A percentile compares a stretch with the other conserved stretches of the same genome.
These are phyloP conservation scores for Sialis fuliginosa DNA, from an alignment of 2,888 invertebrate genomes.

Conservation along the genomic window DNA sequence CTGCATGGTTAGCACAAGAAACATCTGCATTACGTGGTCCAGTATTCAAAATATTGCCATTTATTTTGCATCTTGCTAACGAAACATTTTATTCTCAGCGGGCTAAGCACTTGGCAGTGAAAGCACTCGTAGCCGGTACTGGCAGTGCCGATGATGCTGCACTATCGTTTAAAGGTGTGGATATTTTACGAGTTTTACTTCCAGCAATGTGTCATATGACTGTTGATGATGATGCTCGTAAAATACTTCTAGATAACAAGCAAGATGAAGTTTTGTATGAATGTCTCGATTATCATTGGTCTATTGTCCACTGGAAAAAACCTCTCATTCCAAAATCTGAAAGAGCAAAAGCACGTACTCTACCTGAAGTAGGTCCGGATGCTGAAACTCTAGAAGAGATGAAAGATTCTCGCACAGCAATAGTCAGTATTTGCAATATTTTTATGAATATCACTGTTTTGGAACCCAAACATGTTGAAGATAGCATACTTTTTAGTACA, in stretches of 20 bases:
- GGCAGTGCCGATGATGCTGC: constrained; percentile 19
- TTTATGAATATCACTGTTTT: constrained; percentile 84
- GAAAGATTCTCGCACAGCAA: constrained; percentile 67
- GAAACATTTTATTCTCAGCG: constrained; percentile 63
- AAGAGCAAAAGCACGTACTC: constrained; percentile 52
- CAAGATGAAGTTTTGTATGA: constrained; percentile 69
- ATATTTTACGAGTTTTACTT: constrained; percentile 64
- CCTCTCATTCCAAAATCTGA: constrained; percentile 68
- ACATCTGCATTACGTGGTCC: constrained; percentile 74
- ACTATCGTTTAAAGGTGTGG: constrained; percentile 22
- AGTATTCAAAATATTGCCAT: constrained; percentile 65
- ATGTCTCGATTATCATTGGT: constrained; percentile 68
- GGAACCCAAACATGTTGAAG: constrained; percentile 68
- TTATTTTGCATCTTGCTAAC: constrained; percentile 60
- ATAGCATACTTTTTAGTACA: constrained; percentile 56
- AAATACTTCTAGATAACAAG: constrained; percentile 56
- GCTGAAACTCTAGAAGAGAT: constrained; percentile 60
- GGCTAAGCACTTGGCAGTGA: constrained; percentile 41
- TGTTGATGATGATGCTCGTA: constrained; percentile 75
- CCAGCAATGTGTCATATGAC: constrained; percentile 83
- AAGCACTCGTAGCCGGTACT: constrained; percentile 17
- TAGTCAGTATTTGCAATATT: constrained; percentile 79
- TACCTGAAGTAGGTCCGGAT: constrained; percentile 59
- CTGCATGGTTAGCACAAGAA: constrained; percentile 84
- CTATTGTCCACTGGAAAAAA: constrained; percentile 68